A percentile compares a stretch with the other conserved stretches of the same genome.
phyloP scores from a whole-genome alignment of 2,113 vertebrate species.

The Heterotis niloticus region DNA sequence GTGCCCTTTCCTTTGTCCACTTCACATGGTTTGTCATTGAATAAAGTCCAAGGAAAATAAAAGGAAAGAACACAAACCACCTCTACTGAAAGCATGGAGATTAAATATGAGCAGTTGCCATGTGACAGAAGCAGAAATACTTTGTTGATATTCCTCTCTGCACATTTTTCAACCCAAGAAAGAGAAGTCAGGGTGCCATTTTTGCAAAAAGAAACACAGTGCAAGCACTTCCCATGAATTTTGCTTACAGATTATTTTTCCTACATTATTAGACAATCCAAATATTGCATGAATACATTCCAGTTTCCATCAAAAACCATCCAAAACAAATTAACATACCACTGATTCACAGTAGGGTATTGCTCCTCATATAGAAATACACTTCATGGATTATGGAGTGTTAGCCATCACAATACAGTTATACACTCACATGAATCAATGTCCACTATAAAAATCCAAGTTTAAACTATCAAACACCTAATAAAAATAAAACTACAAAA shows the following conservation, averaged over 20 bases:
- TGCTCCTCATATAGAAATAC: no score
- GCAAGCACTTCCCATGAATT: neutral
- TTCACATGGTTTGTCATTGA: conserved; percentile 2
- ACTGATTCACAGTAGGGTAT: no score
- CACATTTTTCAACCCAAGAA: conserved; percentile 5
- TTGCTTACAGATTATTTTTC: neutral
- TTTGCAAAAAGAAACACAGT: neutral
- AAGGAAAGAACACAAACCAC: neutral
- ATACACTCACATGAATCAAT: no score
- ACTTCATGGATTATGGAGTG: no score
- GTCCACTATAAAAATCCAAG: no score
- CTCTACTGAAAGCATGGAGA: neutral
- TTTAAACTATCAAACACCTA: no score
- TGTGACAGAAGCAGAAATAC: conserved; percentile 1
- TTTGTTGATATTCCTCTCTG: conserved; percentile 17
- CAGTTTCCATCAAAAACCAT: no score
- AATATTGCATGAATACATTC: no score
- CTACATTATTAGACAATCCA: no score
- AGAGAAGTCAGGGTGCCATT: neutral
- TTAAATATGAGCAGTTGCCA: conserved; percentile 11
- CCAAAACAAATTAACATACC: no score
- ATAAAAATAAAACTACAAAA: no score
- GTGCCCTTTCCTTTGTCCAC: conserved; percentile 4
- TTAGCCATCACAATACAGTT: no score
- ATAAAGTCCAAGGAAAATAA: conserved; percentile 11